A percentile compares a stretch with the other conserved stretches of the same genome.
Evolutionary conservation across 2,888 invertebrate species (phyloP).

Genomic region (Fragum sueziense): DNA sequence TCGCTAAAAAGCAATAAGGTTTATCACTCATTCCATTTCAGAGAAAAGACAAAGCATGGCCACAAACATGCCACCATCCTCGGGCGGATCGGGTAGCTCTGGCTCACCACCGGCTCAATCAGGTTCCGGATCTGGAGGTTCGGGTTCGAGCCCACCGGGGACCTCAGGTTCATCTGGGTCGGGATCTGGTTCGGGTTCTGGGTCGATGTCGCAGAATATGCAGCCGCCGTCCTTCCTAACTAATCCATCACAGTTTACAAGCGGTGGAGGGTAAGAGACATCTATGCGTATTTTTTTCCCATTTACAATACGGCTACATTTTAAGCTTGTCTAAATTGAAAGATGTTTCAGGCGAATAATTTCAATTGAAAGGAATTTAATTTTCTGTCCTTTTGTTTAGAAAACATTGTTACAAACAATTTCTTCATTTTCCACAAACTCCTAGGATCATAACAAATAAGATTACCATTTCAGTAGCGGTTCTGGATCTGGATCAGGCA

Average conservation of each 20-base stretch:
- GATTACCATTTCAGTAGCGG: background rate
- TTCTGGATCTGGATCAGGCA: background rate
- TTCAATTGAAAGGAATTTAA: too few relatives aligned
- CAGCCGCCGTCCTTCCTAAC: conserved; percentile 62
- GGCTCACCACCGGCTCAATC: background rate
- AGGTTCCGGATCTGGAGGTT: background rate
- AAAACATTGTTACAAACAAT: too few relatives aligned
- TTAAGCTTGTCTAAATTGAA: too few relatives aligned
- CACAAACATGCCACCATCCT: background rate
- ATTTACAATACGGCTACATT: too few relatives aligned
- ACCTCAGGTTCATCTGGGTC: background rate
- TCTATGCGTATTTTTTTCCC: too few relatives aligned
- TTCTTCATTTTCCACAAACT: too few relatives aligned
- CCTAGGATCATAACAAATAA: too few relatives aligned
- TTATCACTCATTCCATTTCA: background rate
- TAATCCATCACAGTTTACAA: conserved; percentile 60
- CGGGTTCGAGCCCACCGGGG: background rate
- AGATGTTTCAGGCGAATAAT: too few relatives aligned
- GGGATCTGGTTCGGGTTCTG: conserved; percentile 8
- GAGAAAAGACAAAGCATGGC: background rate
- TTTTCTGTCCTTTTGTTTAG: too few relatives aligned
- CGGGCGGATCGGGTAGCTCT: conserved; percentile 3
- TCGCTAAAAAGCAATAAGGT: too few relatives aligned
- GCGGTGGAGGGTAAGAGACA: conserved; percentile 20
- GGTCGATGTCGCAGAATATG: conserved; percentile 56